A percentile compares a stretch with the other conserved stretches of the same genome.
Conservation (phyloP, 2,888 invertebrate genomes). For the Melitaea athalia region DNA sequence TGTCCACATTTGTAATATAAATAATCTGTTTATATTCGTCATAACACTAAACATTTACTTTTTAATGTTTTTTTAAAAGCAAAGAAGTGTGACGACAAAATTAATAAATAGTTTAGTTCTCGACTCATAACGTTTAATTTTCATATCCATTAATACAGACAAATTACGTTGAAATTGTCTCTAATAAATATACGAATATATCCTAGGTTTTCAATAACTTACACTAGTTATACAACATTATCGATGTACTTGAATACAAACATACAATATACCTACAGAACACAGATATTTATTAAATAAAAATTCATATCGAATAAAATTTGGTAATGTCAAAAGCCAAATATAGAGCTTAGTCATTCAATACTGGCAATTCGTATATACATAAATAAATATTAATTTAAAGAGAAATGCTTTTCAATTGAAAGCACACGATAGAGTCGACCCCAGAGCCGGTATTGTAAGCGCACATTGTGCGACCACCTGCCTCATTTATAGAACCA, state of each 20-base stretch:
- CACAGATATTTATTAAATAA: not conserved
- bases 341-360: not conserved
- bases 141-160: not conserved
- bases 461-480: constrained; percentile 70
- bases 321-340: not conserved
- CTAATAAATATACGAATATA: not conserved
- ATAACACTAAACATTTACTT: no score
- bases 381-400: constrained; percentile 38
- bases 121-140: not conserved
- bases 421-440: constrained; percentile 44
- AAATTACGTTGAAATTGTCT: not conserved
- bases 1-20: not conserved
- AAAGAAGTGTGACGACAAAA: no score
- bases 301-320: not conserved
- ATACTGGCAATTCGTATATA: constrained; percentile 9
- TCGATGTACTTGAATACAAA: no score
- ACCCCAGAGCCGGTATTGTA: constrained; percentile 65
- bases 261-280: not conserved
- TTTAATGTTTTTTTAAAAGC: no score
- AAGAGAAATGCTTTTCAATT: constrained; percentile 37
- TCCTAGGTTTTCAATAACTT: not conserved
- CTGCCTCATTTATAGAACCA: constrained; percentile 71
- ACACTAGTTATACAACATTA: not conserved
- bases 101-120: no score
- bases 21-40: no score